phyloP scores from a whole-genome alignment of 2,888 invertebrate species.

The Dynastes hyllus region DNA sequence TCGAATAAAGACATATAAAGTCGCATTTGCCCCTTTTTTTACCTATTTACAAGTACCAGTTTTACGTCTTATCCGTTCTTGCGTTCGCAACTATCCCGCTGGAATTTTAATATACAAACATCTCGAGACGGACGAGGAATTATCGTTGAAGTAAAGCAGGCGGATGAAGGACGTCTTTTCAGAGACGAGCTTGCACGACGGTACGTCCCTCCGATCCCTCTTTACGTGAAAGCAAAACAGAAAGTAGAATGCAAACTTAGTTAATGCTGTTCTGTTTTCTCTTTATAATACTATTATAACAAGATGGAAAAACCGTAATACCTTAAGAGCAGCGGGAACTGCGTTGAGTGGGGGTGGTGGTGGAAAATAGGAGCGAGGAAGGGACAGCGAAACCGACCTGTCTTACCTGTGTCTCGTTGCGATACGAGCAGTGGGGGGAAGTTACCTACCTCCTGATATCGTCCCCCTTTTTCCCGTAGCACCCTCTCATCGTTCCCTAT shows the following conservation, averaged over 20 bases:
- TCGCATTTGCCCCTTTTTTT: too few species aligned
- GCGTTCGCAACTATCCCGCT: neutral
- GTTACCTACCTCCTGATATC: neutral
- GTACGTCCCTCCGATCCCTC: neutral
- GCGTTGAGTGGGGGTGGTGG: conserved; percentile 45
- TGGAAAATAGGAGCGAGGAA: conserved; percentile 1
- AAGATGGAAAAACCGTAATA: conserved; percentile 60
- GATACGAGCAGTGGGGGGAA: conserved; percentile 3
- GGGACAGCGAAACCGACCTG: conserved; percentile 31
- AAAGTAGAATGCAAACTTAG: conserved; percentile 50
- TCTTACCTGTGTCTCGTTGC: conserved; percentile 45
- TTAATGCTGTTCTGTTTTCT: conserved; percentile 51
- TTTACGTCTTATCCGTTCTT: neutral
- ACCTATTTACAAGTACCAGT: too few species aligned
- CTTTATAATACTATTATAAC: conserved; percentile 61
- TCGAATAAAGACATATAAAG: too few species aligned
- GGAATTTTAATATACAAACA: neutral
- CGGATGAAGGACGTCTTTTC: conserved; percentile 25
- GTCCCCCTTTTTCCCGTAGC: neutral
- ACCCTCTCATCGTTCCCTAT: too few species aligned
- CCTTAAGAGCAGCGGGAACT: conserved; percentile 55
- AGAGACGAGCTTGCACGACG: neutral
- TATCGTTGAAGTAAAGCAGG: conserved; percentile 13
- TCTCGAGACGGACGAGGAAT: neutral
- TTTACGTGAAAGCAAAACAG: conserved; percentile 46